phyloP scores from a whole-genome alignment of 2,113 vertebrate genomes.

The Stictonetta naevosa region DNA sequence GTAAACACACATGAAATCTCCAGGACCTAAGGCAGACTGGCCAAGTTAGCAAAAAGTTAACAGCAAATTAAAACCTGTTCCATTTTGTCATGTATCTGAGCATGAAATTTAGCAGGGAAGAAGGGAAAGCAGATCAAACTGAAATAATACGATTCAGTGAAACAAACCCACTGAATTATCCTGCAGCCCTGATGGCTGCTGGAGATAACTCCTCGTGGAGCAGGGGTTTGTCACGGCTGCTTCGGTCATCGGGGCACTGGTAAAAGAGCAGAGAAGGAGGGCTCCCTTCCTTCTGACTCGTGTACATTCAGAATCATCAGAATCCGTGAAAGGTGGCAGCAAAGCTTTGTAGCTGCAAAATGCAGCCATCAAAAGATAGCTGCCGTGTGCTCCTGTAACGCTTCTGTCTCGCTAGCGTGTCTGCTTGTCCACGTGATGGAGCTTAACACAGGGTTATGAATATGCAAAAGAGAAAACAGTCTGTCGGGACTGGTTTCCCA shows the following conservation, averaged over 20 bases:
- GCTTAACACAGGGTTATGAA: accelerated
- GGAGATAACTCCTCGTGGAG: background rate
- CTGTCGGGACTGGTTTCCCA: background rate
- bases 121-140: background rate
- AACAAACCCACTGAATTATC: background rate
- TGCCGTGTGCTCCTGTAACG: background rate
- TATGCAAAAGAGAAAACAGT: background rate
- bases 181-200: too few species aligned
- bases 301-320: accelerated
- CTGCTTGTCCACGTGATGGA: background rate
- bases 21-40: background rate
- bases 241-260: background rate
- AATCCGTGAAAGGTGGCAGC: background rate
- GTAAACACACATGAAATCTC: background rate
- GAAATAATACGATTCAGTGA: background rate
- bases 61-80: background rate
- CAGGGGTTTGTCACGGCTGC: background rate
- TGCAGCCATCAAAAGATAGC: background rate
- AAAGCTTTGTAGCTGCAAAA: background rate
- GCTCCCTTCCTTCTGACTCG: accelerated
- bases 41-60: background rate
- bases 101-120: background rate
- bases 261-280: accelerated
- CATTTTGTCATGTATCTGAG: background rate
- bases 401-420: background rate